These are phyloP conservation scores for Cylindroiulus punctatus DNA, from an alignment of 2,888 invertebrate genomes.

Conservation along the genomic window DNA sequence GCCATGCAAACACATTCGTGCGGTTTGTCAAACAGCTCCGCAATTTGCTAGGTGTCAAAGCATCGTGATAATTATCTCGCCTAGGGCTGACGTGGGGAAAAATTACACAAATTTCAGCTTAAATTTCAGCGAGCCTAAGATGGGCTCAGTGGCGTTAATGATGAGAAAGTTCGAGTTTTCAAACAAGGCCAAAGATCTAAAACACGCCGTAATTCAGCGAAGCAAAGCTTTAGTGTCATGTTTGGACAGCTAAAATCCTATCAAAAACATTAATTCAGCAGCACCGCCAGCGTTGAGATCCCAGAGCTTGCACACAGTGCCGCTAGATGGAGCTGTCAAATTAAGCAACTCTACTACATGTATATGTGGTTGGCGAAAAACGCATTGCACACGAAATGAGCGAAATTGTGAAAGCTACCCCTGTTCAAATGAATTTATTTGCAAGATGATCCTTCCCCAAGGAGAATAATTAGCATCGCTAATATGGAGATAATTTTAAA, in stretches of 20 bases:
- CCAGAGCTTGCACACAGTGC: background rate
- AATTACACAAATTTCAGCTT: background rate
- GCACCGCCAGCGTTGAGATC: background rate
- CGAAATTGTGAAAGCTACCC: no score
- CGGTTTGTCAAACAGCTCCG: slow-evolving; percentile 35
- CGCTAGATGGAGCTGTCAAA: background rate
- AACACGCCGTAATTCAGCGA: slow-evolving; percentile 1
- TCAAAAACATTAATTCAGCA: background rate
- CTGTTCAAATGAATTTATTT: no score
- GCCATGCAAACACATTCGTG: background rate
- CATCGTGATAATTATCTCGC: background rate
- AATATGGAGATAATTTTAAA: no score
- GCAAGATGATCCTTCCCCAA: no score
- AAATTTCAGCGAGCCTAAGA: background rate
- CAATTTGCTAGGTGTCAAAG: slow-evolving; percentile 14
- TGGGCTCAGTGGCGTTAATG: background rate
- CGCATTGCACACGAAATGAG: no score
- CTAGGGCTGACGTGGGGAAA: background rate
- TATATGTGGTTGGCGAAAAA: no score
- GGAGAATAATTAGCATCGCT: no score
- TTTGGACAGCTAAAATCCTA: slow-evolving; percentile 12
- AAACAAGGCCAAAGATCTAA: background rate
- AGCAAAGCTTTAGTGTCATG: background rate
- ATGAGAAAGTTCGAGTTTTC: background rate
- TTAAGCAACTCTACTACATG: no score